Base-by-base conservation (phyloP, 2,888 invertebrate species). In the Apamea crenata region DNA sequence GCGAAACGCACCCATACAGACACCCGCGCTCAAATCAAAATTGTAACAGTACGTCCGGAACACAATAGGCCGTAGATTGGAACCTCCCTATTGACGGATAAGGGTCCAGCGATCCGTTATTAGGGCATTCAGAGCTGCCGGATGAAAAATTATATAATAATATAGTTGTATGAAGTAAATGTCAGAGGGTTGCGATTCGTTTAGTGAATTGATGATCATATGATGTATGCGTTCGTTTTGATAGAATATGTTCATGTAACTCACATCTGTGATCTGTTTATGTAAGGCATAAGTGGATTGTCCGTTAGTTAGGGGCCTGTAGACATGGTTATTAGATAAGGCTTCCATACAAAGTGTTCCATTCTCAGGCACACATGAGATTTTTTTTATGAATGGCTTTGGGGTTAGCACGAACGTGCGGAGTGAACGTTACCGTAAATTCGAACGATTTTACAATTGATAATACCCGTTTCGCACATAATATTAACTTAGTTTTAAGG, bases 31-130 rank as follows among this genome's bases (percentile, higher is more conserved):
- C 56, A 74, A 76, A 84, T 86, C 78, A 84, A 86, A 84, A 81
- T 81, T 77, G 85, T 66, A 72, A 78, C 77, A 75, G 63, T 71
- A 53, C 67, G 65, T 65, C 47, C 53, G 32, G 14, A 25, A 56
- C 47, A 90, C 90, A 89, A 89, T 89, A 75, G 84, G 50, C 78
- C 77, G 53, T 80, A 90, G 83, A 90, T 90, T 89, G 89, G 82
- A 78, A 77, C 61, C 81, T 44, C 69, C 66, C 66, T 69, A 81
- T 90, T 85, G 89, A 82, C 73, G 81, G 77, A 89, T 85, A 84
- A 82, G 81, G 85, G 82, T 74, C 78, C 70, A 72, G 75, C 59
- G 81, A 79, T 78, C 84, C 83, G 67, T 83, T 88, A 89, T 88
- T 86, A 78, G 78, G 76, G 74, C 76, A 85, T 84, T 90, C 89